Conservation (phyloP, 2,797 vertebrate species). For the Loriculus beryllinus region DNA sequence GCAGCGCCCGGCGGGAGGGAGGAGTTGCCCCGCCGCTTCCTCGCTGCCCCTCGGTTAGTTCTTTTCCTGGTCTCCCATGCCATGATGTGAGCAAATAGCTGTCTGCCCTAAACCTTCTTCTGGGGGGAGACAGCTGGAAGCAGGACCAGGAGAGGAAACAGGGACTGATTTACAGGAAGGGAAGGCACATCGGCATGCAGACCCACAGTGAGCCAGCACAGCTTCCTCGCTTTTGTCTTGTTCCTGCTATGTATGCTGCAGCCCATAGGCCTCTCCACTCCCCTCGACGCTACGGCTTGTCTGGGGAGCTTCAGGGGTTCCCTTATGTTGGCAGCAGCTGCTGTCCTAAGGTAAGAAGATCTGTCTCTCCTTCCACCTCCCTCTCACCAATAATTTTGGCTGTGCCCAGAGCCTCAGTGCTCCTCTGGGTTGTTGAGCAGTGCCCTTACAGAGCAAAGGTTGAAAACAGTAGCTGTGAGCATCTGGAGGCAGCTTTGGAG, state of each 20-base stretch:
- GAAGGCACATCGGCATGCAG: not conserved
- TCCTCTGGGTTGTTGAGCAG: not conserved
- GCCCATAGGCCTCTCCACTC: not conserved
- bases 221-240: rapidly evolving
- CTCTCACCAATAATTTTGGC: not conserved
- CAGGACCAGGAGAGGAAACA: not conserved
- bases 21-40: not conserved
- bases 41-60: rapidly evolving
- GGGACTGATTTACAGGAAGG: not conserved
- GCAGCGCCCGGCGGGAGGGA: not conserved
- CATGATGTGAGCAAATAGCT: rapidly evolving
- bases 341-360: not conserved
- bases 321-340: not conserved
- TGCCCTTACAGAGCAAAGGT: not conserved
- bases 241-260: not conserved
- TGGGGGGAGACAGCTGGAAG: not conserved
- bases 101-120: not conserved
- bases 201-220: not conserved
- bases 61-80: not conserved
- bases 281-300: not conserved
- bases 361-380: not conserved
- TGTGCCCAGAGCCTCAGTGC: not conserved
- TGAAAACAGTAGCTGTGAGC: not conserved
- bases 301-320: not conserved
- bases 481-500: not conserved